These are phyloP conservation scores for Rhea pennata DNA, from an alignment of 2,113 vertebrate species.

Conservation along the genomic window DNA sequence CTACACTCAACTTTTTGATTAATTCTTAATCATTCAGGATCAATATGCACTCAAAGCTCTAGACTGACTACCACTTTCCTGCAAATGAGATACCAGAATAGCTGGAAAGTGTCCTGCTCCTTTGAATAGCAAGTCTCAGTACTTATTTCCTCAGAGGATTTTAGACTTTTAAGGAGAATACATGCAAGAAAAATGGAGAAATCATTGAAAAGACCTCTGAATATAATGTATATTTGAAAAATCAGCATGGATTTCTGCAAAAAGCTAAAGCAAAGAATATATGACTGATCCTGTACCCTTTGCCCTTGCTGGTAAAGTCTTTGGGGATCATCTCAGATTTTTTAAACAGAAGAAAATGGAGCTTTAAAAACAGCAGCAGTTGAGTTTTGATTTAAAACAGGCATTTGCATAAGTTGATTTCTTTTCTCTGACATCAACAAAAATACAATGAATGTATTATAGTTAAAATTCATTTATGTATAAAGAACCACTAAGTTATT, in stretches of 20 bases:
- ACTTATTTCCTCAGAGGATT: background rate
- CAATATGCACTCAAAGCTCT: background rate
- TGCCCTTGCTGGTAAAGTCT: background rate
- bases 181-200: background rate
- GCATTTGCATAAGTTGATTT: background rate
- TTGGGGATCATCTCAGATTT: background rate
- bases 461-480: conserved; percentile 13
- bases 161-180: background rate
- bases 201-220: background rate
- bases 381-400: background rate
- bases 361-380: background rate
- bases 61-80: background rate
- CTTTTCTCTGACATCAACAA: background rate
- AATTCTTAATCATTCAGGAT: background rate
- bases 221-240: background rate
- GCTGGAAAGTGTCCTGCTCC: background rate
- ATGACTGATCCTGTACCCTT: background rate
- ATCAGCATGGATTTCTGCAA: background rate
- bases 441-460: background rate
- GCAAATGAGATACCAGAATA: background rate
- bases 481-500: conserved; percentile 39
- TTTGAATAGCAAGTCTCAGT: background rate
- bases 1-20: background rate
- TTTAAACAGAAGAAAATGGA: background rate
- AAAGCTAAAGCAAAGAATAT: background rate